phyloP scores from a whole-genome alignment of 2,888 invertebrate genomes.

The Dryomyza anilis region DNA sequence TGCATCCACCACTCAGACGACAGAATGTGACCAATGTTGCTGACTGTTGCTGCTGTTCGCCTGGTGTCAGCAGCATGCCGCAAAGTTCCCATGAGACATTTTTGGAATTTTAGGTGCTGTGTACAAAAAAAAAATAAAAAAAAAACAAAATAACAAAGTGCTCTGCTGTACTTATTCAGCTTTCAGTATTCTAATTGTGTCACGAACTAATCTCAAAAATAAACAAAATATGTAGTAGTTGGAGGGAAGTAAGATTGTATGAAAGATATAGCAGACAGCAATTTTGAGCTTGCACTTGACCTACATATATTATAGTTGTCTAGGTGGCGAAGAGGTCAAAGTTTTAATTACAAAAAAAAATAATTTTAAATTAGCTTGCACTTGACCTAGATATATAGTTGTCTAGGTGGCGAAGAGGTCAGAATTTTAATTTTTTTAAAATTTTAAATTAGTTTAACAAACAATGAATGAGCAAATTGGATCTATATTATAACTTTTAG shows the following conservation, averaged over 20 bases:
- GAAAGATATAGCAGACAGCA: no score
- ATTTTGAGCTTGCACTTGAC: neutral
- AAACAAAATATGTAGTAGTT: neutral
- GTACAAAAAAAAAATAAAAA: neutral
- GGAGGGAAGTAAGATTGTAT: no score
- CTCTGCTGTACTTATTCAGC: neutral
- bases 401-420: neutral
- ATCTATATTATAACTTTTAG: no score
- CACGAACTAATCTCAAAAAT: slow-evolving; percentile 24
- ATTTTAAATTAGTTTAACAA: no score
- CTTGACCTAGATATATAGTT: slow-evolving; percentile 12
- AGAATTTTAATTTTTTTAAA: neutral
- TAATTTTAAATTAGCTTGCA: no score
- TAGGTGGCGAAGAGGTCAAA: neutral
- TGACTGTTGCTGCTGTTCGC: neutral
- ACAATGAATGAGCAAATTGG: no score
- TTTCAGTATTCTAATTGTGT: slow-evolving; percentile 17
- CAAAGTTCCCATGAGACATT: neutral
- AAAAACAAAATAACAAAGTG: neutral
- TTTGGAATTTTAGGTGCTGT: neutral
- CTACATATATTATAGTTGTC: no score
- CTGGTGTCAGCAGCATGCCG: neutral
- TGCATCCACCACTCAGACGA: slow-evolving; percentile 28
- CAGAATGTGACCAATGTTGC: no score
- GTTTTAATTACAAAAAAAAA: no score